Percentiles rank a stretch among this genome's conserved stretches.
phyloP scores from a whole-genome alignment of 2,888 invertebrate genomes.

The Limnephilus marmoratus region DNA sequence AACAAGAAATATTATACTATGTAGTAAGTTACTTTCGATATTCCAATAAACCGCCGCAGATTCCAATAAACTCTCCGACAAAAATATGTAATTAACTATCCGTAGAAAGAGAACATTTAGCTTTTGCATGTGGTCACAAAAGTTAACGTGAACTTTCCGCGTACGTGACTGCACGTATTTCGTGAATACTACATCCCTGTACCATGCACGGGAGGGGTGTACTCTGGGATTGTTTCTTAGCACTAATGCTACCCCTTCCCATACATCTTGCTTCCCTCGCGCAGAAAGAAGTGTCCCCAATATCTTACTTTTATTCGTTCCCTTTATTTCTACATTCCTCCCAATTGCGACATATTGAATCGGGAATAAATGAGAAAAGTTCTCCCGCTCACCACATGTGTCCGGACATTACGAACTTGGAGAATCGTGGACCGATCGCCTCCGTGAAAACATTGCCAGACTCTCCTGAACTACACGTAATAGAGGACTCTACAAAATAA shows the following conservation, averaged over 20 bases:
- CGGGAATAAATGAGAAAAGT: conserved; percentile 66
- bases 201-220: background rate
- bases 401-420: conserved; percentile 50
- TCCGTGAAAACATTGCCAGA: background rate
- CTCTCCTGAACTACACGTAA: background rate
- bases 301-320: conserved; percentile 62
- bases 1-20: background rate
- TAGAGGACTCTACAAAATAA: background rate
- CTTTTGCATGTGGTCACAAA: background rate
- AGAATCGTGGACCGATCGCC: conserved; percentile 19
- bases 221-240: background rate
- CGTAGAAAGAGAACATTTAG: background rate
- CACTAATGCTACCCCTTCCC: conserved; percentile 37
- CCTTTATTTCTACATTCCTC: conserved; percentile 53
- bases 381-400: conserved; percentile 56
- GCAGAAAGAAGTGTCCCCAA: conserved; percentile 57
- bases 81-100: background rate
- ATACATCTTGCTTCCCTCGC: conserved; percentile 52
- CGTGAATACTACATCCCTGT: background rate
- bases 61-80: background rate
- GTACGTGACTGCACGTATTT: background rate
- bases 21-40: background rate
- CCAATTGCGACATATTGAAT: conserved; percentile 64
- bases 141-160: background rate
- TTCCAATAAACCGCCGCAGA: background rate